Conservation (phyloP, 1,140 invertebrate genomes). For the Drosophila cardini region DNA sequence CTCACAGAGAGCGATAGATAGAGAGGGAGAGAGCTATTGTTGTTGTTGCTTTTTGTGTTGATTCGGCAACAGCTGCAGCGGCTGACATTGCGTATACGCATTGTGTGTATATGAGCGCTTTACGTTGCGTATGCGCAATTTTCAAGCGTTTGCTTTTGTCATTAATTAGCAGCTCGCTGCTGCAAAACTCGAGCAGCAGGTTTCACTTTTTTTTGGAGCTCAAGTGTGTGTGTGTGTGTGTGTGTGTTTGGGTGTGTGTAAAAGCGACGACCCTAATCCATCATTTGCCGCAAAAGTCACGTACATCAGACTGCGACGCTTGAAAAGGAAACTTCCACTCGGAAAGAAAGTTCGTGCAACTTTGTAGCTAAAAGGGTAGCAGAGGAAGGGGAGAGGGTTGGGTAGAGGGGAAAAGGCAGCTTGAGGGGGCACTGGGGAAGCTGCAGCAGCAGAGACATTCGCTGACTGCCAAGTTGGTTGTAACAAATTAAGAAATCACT, state of each 20-base stretch:
- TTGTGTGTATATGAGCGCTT: constrained; percentile 42
- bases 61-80: constrained; percentile 51
- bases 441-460: constrained; percentile 13
- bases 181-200: constrained; percentile 42
- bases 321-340: constrained; percentile 66
- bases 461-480: constrained; percentile 56
- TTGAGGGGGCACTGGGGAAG: neutral
- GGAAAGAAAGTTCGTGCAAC: constrained; percentile 63
- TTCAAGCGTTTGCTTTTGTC: constrained; percentile 30
- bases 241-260: neutral
- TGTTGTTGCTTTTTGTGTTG: constrained; percentile 1
- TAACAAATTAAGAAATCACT: constrained; percentile 81
- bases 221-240: neutral
- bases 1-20: constrained; percentile 3
- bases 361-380: constrained; percentile 18
- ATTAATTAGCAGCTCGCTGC: constrained; percentile 58
- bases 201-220: constrained; percentile 61
- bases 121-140: constrained; percentile 69
- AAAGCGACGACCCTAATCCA: constrained; percentile 58
- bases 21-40: neutral
- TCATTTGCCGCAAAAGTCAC: constrained; percentile 81
- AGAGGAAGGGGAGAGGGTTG: neutral
- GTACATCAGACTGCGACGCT: constrained; percentile 50
- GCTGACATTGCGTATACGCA: constrained; percentile 71
- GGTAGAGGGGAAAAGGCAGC: no score